Evolutionary conservation across 2,797 vertebrate genomes (phyloP), one percentile per base, ranked within the genome.

Genomic region (Taeniopygia guttata): DNA sequence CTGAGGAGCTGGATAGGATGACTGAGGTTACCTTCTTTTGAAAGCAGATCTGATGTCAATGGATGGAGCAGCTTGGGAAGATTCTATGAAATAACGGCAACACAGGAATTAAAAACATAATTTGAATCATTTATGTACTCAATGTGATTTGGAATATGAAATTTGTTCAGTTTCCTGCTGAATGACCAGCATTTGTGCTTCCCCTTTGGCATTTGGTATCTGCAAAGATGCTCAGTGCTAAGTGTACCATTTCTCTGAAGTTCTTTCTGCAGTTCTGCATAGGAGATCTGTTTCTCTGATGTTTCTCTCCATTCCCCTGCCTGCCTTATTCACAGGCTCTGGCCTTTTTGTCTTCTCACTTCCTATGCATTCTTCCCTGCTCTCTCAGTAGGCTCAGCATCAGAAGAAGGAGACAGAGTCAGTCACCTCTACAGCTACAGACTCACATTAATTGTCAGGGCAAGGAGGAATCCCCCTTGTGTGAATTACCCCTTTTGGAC

Each of bases 41-140:
- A 99, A 99, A 97, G 99, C 99, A 95, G 99, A 99, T 96, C 99
- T 98, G 98, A 99, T 99, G 97, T 99, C 99, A 97, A 99, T 97
- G 96, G 92, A 98, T 94, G 98, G 98, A 94, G 98, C 97, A 87
- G 97, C 97, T 97, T 98, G 97, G 8, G 97, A 97, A 49, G 96
- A 95, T 95, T 98, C 98, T 98, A 76, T 46, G 81, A 89, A 97
- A 96, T 63, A 91, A 82, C 36, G 43, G 84, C 49, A 95, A 93
- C 14, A 74, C 34, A 79, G 54, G 84, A 80, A 94, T 89, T 89
- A 96, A 93, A 78, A 94, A n/a, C 43, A 10, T 48, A 80, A 55
- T 22, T 79, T 52, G 10, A 88, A 3, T 60, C 3, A 19, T 62
- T 54, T 40, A 19, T 45, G 13, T 27, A 67, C 68, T n/a, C 38